Conservation (phyloP, 23 tunicate genomes). For the Trididemnum nubilum region DNA sequence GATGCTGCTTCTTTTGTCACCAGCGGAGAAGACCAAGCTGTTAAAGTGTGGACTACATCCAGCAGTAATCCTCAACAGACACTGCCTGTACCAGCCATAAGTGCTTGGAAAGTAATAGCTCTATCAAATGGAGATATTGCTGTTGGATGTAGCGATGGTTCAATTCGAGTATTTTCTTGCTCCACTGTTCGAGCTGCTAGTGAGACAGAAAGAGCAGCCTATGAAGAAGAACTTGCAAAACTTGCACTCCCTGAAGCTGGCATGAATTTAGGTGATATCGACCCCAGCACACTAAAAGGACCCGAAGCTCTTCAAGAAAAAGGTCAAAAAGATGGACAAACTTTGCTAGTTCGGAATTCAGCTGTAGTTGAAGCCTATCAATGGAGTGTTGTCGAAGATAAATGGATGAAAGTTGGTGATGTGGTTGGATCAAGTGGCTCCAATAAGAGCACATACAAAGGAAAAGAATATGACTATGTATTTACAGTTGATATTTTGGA, state of each 20-base stretch:
- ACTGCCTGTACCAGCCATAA: conserved; percentile 55
- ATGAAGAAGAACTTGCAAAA: conserved; percentile 58
- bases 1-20: conserved; percentile 43
- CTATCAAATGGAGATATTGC: conserved; percentile 74
- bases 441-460: conserved; percentile 25
- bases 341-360: conserved; percentile 60
- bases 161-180: conserved; percentile 67
- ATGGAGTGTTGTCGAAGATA: conserved; percentile 62
- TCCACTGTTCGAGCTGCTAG: conserved; percentile 40
- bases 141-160: conserved; percentile 75
- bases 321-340: conserved; percentile 91
- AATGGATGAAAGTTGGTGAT: conserved; percentile 90
- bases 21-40: conserved; percentile 69
- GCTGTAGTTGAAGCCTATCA: conserved; percentile 71
- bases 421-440: conserved; percentile 61
- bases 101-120: conserved; percentile 62
- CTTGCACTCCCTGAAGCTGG: conserved; percentile 43
- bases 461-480: conserved; percentile 92
- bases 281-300: conserved; percentile 38
- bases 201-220: conserved; percentile 47
- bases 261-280: conserved; percentile 43
- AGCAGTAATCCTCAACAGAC: conserved; percentile 42
- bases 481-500: conserved; percentile 83
- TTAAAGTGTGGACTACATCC: conserved; percentile 50
- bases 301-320: conserved; percentile 42